These are phyloP conservation scores for Gnatocerus cornutus DNA, from an alignment of 2,888 invertebrate species.

Conservation along the genomic window DNA sequence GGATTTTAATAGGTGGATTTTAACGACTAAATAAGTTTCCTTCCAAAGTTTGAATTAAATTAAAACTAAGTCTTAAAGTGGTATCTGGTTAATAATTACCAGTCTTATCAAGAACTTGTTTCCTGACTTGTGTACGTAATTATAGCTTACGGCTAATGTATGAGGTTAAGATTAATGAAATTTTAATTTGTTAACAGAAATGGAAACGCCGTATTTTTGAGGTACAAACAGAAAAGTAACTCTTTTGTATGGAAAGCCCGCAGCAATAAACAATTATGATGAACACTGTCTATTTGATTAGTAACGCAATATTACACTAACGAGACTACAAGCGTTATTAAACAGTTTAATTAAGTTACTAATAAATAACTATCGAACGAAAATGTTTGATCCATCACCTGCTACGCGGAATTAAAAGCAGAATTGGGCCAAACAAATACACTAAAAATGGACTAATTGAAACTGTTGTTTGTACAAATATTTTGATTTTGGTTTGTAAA, in stretches of 20 bases:
- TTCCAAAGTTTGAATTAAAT: constrained; percentile 9
- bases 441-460: no score
- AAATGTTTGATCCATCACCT: constrained; percentile 1
- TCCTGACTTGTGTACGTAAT: constrained; percentile 3
- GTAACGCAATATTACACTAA: not conserved
- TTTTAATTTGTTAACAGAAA: not conserved
- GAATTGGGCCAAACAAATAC: no score
- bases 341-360: constrained; percentile 3
- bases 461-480: no score
- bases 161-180: not conserved
- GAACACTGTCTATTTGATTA: constrained; percentile 1
- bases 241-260: not conserved
- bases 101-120: constrained; percentile 11
- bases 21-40: constrained; percentile 23
- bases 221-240: not conserved
- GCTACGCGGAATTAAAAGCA: not conserved
- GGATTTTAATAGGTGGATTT: constrained; percentile 15
- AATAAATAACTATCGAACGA: not conserved
- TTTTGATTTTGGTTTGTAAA: no score
- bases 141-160: constrained; percentile 1
- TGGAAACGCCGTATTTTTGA: not conserved
- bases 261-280: constrained; percentile 1
- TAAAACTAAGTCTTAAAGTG: constrained; percentile 5
- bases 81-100: constrained; percentile 6
- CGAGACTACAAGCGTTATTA: constrained; percentile 1